These are phyloP conservation scores for human (Homo sapiens) DNA, from an alignment of 2,113 vertebrate genomes.

Conservation along the genomic window DNA sequence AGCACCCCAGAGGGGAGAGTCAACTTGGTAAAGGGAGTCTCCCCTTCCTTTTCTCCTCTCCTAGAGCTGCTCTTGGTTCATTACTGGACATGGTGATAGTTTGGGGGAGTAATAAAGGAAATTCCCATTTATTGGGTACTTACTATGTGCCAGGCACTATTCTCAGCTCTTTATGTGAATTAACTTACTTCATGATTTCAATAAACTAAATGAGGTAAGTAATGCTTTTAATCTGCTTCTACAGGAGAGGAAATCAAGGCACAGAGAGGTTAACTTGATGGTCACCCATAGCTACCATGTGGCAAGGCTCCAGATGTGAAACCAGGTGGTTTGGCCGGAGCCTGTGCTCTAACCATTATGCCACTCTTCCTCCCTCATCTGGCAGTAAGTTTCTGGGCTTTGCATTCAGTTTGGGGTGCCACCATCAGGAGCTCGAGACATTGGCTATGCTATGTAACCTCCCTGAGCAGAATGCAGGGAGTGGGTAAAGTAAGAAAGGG, in stretches of 20 bases:
- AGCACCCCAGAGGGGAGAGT: background rate
- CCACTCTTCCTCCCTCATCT: background rate
- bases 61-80: background rate
- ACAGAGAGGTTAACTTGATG: background rate
- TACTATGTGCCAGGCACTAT: background rate
- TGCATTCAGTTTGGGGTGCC: background rate
- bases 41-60: background rate
- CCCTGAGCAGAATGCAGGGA: background rate
- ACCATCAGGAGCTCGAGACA: background rate
- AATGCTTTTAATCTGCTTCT: background rate
- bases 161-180: background rate
- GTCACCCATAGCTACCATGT: background rate
- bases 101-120: background rate
- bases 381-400: background rate
- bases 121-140: background rate
- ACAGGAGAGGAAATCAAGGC: background rate
- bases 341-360: too few relatives aligned
- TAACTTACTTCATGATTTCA: background rate
- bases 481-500: background rate
- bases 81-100: background rate
- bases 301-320: background rate
- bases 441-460: accelerated
- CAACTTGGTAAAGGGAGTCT: background rate
- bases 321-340: background rate
- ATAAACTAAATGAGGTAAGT: background rate